A percentile compares a stretch with the other conserved stretches of the same genome.
Evolutionary conservation across 2,113 vertebrate species (phyloP).

Genomic region (Tamias sibiricus): DNA sequence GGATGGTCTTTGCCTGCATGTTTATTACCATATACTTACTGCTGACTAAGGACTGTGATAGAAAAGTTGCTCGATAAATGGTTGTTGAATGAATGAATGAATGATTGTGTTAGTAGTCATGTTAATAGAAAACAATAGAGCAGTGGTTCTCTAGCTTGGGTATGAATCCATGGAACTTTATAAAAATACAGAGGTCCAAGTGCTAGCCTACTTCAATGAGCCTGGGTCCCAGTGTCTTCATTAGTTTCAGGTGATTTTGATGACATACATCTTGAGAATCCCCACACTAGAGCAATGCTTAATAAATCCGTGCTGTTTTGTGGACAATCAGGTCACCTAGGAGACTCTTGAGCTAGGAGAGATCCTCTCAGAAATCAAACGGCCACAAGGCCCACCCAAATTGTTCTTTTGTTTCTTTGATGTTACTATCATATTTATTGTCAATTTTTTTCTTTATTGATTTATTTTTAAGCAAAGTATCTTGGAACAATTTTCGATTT

Average conservation of each 20-base stretch:
- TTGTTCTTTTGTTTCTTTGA: not conserved
- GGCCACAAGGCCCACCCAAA: not conserved
- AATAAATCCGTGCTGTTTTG: not conserved
- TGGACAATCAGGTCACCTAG: not conserved
- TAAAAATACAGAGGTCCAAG: not conserved
- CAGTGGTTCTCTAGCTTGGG: not conserved
- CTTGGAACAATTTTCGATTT: not conserved
- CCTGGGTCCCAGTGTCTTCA: not conserved
- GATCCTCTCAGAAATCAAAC: not conserved
- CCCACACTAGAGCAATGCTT: not conserved
- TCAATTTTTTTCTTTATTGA: not conserved
- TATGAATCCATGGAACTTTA: not conserved
- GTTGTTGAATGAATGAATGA: not conserved
- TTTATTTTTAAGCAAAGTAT: not conserved
- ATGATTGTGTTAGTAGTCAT: not conserved
- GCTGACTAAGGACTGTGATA: not conserved
- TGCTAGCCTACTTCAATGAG: not conserved
- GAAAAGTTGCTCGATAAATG: not conserved
- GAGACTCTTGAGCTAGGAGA: not conserved
- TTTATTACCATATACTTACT: not conserved
- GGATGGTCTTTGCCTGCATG: not conserved
- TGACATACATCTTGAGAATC: not conserved
- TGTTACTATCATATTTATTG: not conserved
- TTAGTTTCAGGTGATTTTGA: not conserved
- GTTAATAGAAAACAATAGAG: not conserved